Evolutionary conservation across 1,140 invertebrate genomes (phyloP).

Genomic region (Anadara kagoshimensis): DNA sequence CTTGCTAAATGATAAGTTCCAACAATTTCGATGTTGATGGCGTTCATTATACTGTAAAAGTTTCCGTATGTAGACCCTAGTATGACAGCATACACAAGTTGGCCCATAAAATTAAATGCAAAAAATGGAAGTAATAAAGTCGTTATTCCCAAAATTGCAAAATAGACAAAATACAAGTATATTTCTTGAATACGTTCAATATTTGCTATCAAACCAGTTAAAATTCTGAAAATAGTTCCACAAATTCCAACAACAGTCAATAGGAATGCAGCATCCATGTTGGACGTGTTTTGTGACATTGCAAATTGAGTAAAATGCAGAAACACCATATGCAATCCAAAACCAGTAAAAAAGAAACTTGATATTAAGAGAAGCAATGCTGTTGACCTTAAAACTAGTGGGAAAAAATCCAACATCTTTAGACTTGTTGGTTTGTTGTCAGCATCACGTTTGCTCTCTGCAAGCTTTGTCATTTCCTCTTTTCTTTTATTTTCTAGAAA

Average conservation of each 20-base stretch:
- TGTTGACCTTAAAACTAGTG: constrained; percentile 1
- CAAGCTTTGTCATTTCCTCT: background rate
- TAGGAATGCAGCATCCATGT: constrained; percentile 9
- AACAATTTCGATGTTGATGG: constrained; percentile 20
- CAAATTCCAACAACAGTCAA: constrained; percentile 14
- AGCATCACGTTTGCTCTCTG: background rate
- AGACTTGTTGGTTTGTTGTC: background rate
- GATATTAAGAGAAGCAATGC: background rate
- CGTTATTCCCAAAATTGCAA: constrained; percentile 1
- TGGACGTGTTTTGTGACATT: constrained; percentile 2
- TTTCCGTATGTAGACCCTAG: constrained; percentile 19
- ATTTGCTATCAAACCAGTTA: constrained; percentile 18
- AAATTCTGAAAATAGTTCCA: background rate
- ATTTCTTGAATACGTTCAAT: constrained; percentile 6
- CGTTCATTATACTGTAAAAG: constrained; percentile 15
- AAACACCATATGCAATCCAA: constrained; percentile 13
- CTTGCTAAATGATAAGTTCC: constrained; percentile 15
- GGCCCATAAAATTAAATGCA: background rate
- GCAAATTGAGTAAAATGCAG: constrained; percentile 20
- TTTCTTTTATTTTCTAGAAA: no score
- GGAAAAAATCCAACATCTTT: background rate
- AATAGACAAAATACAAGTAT: constrained; percentile 7
- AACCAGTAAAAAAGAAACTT: constrained; percentile 4
- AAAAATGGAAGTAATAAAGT: constrained; percentile 1
- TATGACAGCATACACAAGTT: constrained; percentile 1